Evolutionary conservation across 1,140 invertebrate species (phyloP).

Genomic region (Cephus cinctus): DNA sequence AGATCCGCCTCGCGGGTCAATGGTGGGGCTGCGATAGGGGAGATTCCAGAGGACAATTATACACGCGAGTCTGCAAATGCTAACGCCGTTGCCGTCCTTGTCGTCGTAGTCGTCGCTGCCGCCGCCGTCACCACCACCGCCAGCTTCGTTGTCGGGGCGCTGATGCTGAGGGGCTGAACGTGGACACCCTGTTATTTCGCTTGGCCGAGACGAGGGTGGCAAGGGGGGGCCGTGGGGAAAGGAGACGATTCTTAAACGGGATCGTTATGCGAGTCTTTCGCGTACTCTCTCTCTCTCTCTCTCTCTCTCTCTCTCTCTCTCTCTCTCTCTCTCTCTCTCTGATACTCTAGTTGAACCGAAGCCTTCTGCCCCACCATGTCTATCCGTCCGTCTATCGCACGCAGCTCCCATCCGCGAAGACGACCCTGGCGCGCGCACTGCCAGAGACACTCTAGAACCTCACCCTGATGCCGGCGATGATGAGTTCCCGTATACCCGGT

Average conservation of each 20-base stretch:
- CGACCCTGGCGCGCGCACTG: too few relatives aligned
- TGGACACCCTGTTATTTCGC: neutral
- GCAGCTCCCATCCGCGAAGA: too few relatives aligned
- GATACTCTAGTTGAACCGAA: too few relatives aligned
- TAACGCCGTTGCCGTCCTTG: neutral
- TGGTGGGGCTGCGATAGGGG: neutral
- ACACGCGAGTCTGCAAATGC: constrained; percentile 6
- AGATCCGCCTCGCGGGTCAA: neutral
- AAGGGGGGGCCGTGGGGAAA: constrained; percentile 6
- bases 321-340: constrained; percentile 15
- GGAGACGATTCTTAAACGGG: constrained; percentile 49
- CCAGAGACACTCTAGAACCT: too few relatives aligned
- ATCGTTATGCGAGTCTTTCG: constrained; percentile 51
- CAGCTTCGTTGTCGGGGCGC: too few relatives aligned
- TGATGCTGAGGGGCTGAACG: neutral
- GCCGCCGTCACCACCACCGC: constrained; percentile 3
- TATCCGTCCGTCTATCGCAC: too few relatives aligned
- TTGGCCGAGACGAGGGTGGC: neutral
- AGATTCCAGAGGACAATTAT: neutral
- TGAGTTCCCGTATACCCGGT: too few relatives aligned
- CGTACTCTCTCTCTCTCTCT: constrained; percentile 30
- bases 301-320: constrained; percentile 3
- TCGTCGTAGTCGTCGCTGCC: neutral
- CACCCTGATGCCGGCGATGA: too few relatives aligned
- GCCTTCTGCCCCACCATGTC: too few relatives aligned